Base-by-base conservation (phyloP, 2,113 vertebrate genomes). In the Condylura cristata region DNA sequence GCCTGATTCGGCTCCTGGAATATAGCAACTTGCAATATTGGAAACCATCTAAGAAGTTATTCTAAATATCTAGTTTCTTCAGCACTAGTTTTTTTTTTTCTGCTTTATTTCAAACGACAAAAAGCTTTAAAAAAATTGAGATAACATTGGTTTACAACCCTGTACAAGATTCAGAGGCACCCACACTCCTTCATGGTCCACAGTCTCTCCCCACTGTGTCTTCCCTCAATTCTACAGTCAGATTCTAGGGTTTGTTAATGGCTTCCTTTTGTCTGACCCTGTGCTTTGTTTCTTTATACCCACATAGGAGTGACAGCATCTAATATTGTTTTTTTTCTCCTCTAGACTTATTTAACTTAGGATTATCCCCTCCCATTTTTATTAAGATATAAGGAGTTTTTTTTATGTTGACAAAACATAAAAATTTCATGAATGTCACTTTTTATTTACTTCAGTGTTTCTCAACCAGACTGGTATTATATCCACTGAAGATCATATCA, bases 381-480 rank as follows among this genome's bases (percentile, higher is more conserved):
- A 75, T 78, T 71, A 93, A 75, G 22, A 44, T 72, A 92, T 2
- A 88, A 34, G 37, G 61, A 87, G 11, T 79, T 53, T 87, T 16
- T 16, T 90, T 56, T 32, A 92, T 9, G 20, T 61, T 78, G 41
- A 63, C 65, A 51, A 86, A 90, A 93, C 70, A 65, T 71, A 89
- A 93, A 96, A 72, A 66, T 51, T 5, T 94, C 37, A 71, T 78
- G 34, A 37, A 78, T 96, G 46, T 68, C 41, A 88, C 78, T 72
- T 72, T 95, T 92, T 91, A 91, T 81, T 96, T 94, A 75, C 83
- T 51, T 85, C n/a, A 8, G 65, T 88, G 60, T 71, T 84, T 71
- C 34, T 93, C 61, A 95, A 87, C 46, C 26, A 84, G 4, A 20
- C 58, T 81, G 26, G 51, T 68, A 71, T 46, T 87, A 76, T 75